phyloP scores from a whole-genome alignment of 2,113 vertebrate species.

The Channa maculata region DNA sequence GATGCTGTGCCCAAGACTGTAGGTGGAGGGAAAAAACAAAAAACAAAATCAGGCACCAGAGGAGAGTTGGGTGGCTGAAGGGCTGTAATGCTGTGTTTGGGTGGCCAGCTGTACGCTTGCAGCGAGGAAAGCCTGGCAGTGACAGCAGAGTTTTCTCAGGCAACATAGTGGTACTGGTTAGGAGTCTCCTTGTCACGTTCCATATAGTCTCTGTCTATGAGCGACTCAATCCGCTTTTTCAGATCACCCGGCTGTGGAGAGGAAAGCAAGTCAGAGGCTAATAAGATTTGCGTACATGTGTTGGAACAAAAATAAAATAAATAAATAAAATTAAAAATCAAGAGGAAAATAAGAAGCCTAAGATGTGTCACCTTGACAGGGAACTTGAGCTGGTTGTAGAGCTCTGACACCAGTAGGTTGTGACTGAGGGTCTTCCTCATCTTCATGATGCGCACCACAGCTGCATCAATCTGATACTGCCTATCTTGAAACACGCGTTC shows the following conservation, averaged over 20 bases:
- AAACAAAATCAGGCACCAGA: slow-evolving; percentile 49
- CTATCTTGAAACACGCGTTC: slow-evolving; percentile 94
- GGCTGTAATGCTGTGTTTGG: slow-evolving; percentile 60
- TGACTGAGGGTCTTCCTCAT: slow-evolving; percentile 95
- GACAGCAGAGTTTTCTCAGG: slow-evolving; percentile 80
- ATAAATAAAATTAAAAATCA: neutral
- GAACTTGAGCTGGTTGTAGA: slow-evolving; percentile 96
- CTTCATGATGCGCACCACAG: slow-evolving; percentile 96
- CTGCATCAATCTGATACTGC: slow-evolving; percentile 95
- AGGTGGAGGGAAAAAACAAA: slow-evolving; percentile 48
- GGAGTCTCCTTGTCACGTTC: slow-evolving; percentile 96
- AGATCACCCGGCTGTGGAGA: slow-evolving; percentile 91
- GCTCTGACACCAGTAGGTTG: slow-evolving; percentile 91
- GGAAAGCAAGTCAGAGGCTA: neutral
- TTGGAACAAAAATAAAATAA: neutral
- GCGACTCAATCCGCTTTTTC: slow-evolving; percentile 97
- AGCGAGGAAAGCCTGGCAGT: slow-evolving; percentile 54
- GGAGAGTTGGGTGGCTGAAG: slow-evolving; percentile 61
- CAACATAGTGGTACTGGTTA: slow-evolving; percentile 98
- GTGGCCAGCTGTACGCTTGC: slow-evolving; percentile 56
- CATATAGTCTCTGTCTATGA: slow-evolving; percentile 99
- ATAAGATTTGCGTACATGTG: neutral
- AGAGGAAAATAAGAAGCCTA: neutral
- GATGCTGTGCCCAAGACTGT: slow-evolving; percentile 41
- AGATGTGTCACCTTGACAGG: slow-evolving; percentile 90